These are phyloP conservation scores for Cichlasoma orientale DNA, from an alignment of 2,797 vertebrate genomes.

Conservation along the genomic window DNA sequence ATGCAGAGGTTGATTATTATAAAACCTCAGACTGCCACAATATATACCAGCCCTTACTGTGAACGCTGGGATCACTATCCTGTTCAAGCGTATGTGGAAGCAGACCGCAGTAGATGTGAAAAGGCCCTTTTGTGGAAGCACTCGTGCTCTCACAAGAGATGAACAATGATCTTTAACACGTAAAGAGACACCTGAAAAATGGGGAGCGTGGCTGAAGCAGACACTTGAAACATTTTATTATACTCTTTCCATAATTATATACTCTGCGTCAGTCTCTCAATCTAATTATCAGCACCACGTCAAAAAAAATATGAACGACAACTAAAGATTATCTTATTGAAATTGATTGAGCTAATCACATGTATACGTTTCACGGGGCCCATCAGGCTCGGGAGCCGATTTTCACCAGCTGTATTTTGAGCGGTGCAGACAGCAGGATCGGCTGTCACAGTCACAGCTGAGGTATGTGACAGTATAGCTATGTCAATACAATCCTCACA, in stretches of 20 bases:
- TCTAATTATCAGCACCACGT: neutral
- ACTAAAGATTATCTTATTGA: neutral
- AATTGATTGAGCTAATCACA: neutral
- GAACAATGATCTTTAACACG: neutral
- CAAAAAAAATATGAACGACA: neutral
- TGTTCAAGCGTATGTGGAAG: neutral
- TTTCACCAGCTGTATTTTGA: neutral
- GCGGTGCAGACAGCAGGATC: neutral
- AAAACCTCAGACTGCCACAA: neutral
- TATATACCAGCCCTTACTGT: neutral
- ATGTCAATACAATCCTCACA: slow-evolving; percentile 39
- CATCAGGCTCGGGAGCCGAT: neutral
- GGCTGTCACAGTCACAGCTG: slow-evolving; percentile 29
- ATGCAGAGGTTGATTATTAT: no score
- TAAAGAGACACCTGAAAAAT: neutral
- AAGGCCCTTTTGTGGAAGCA: neutral
- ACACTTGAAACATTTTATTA: slow-evolving; percentile 1
- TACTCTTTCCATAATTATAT: neutral
- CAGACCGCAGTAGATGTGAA: neutral
- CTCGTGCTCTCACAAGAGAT: neutral
- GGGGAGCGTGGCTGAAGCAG: neutral
- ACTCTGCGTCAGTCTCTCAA: neutral
- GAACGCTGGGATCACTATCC: neutral
- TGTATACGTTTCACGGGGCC: neutral
- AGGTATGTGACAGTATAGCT: slow-evolving; percentile 35